Conservation (phyloP, 2,888 invertebrate genomes). For the Choristoneura rosaceana region DNA sequence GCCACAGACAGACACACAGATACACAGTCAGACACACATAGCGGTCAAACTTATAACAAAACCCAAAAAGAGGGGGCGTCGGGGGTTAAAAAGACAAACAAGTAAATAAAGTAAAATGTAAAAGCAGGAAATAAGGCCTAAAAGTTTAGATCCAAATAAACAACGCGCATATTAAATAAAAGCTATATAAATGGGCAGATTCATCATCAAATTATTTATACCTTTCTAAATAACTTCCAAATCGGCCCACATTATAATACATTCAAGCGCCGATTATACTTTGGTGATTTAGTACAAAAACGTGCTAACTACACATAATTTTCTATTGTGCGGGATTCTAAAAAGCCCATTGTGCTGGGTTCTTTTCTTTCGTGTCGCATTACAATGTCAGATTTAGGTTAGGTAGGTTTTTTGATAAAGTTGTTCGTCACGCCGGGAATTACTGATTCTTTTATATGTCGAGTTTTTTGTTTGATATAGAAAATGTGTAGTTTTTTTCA, state of each 20-base stretch:
- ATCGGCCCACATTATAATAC: slow-evolving; percentile 3
- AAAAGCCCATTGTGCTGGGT: slow-evolving; percentile 26
- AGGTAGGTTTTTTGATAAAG: slow-evolving; percentile 34
- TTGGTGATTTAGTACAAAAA: slow-evolving; percentile 28
- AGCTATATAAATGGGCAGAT: not conserved
- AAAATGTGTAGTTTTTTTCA: no score
- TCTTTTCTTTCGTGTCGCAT: slow-evolving; percentile 33
- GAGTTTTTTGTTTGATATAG: slow-evolving; percentile 4
- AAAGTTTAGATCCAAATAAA: not conserved
- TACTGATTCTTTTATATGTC: slow-evolving; percentile 8
- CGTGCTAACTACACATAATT: slow-evolving; percentile 37
- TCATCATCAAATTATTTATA: not conserved
- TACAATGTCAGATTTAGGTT: slow-evolving; percentile 35
- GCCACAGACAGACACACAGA: no score
- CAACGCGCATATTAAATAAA: not conserved
- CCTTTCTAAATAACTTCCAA: not conserved
- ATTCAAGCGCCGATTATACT: slow-evolving; percentile 28
- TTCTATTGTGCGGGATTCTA: slow-evolving; percentile 25
- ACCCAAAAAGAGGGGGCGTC: no score
- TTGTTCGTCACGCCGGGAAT: slow-evolving; percentile 18
- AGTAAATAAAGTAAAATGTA: no score
- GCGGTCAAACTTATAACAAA: no score
- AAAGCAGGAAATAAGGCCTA: no score
- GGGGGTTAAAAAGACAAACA: no score
- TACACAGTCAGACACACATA: no score